phyloP scores from a whole-genome alignment of 2,113 vertebrate genomes.

The Lutjanus erythropterus region DNA sequence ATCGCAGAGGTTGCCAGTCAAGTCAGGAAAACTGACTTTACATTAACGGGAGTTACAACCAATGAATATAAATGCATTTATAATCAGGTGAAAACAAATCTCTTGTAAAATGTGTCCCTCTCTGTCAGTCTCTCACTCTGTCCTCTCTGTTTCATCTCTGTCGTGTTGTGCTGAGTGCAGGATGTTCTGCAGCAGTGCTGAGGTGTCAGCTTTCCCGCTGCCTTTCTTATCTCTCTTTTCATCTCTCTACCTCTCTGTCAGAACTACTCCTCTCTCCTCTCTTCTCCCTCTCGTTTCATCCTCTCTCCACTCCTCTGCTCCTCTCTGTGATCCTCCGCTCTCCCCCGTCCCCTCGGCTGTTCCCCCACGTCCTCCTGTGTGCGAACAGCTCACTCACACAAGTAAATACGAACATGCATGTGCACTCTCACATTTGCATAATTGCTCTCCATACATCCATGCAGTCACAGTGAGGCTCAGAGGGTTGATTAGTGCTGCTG shows the following conservation, averaged over 20 bases:
- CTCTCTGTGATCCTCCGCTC: background rate
- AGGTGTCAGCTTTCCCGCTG: constrained; percentile 57
- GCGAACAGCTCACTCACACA: constrained; percentile 14
- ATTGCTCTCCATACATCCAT: background rate
- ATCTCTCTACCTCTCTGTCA: background rate
- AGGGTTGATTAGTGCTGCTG: constrained; percentile 15
- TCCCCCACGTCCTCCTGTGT: background rate
- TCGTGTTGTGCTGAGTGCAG: constrained; percentile 25
- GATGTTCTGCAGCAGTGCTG: constrained; percentile 41
- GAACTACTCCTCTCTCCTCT: background rate
- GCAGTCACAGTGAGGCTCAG: background rate
- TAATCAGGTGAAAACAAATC: background rate
- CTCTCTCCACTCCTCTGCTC: constrained; percentile 12
- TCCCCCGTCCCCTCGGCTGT: background rate
- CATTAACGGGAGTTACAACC: no score
- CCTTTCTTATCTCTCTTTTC: constrained; percentile 30
- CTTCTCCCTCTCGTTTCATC: background rate
- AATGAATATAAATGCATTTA: background rate
- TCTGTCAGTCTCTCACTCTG: background rate
- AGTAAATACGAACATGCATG: constrained; percentile 47
- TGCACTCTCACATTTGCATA: constrained; percentile 28
- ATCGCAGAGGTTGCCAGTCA: no score
- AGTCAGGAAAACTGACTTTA: no score
- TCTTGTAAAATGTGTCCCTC: no score
- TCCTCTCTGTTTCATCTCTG: constrained; percentile 5